Evolutionary conservation across 2,797 vertebrate species (phyloP), one percentile per base, ranked within the genome.

Genomic region (Sebastes itinus): DNA sequence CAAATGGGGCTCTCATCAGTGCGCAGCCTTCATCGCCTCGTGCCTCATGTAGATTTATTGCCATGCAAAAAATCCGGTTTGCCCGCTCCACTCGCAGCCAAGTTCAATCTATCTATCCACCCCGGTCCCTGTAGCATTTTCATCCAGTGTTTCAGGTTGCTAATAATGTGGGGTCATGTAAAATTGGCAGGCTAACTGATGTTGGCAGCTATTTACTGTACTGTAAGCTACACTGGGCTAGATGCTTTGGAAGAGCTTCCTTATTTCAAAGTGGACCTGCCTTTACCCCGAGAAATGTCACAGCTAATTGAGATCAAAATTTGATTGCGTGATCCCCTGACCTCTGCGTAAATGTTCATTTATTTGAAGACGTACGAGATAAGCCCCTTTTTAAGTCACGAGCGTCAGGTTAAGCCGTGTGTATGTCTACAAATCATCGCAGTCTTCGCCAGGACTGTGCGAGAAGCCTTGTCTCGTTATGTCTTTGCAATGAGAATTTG

Each of bases 151-250:
- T 86, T 90, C 73, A 87, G 89, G 88, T 90, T 91, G 78, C 80
- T 90, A 85, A 90, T 88, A 89, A 94, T 93, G 85, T 88, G 81
- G 73, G 89, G 90, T 92, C 89, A 92, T 89, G 77, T 80, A 78
- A 88, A 93, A 92, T 90, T 93, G 92, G 92, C 92, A 91, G 89
- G 78, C 87, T 88, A 85, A 89, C 88, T 88, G 74, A 86, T 83
- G 88, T 87, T 92, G 93, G 92, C 89, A 92, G 92, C 85, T 89
- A 88, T 90, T 83, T 89, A 80, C 82, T 86, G 71, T 75, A 86
- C 80, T 79, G 73, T 75, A 80, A 87, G 83, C 76, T 81, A 78
- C 69, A 82, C 70, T 77, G 68, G 81, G 65, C 77, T 70, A 56
- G 82, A 91, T 80, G 81, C 77, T 86, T 72, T 76, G 86, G 62